Evolutionary conservation across 2,113 vertebrate species (phyloP), one percentile per base, ranked within the genome.

Genomic region (Aramus guarauna): DNA sequence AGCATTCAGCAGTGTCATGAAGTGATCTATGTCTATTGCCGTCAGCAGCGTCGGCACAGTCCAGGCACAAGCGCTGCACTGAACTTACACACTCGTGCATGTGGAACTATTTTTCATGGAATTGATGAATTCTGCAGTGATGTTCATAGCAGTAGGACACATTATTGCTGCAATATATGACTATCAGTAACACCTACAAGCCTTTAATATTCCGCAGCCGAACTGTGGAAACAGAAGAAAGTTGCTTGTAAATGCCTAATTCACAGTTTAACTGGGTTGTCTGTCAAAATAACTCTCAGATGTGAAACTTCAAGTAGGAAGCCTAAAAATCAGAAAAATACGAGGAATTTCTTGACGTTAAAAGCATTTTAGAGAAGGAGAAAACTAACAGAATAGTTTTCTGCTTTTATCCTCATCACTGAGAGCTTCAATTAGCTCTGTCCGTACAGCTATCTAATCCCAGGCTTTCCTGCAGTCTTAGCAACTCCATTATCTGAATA

Each of bases 201-300:
- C 78, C 92, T 96, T 85, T 91, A 86, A 96, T 73, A 88, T 88
- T 73, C 94, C 75, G 60, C 92, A 84, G 90, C 92, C 45, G 53
- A 79, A 36, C 77, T 15, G 72, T 32, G 89, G 92, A 69, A 78
- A 93, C 94, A 72, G 36, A 94, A 94, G 79, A 73, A 86, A 85
- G 74, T 82, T 92, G 83, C 95, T 55, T 68, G 43, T 69, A 84
- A 91, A 93, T 85, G 92, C 72, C 95, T 86, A 60, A 90, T 90
- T 93, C 75, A 7, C 37, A 9, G 39, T 80, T 88, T 68, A 79
- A 92, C 76, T 12, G 76, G 47, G 37, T 9, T 92, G 34, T 83
- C 69, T 41, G 50, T 95, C 95, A 93, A 88, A 59, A 82, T 32
- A 87, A 64, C 66, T 85, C 90, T 85, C 37, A 3, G 82, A 47